Evolutionary conservation across 2,797 vertebrate species (phyloP).

Genomic region (Fundulus diaphanus): DNA sequence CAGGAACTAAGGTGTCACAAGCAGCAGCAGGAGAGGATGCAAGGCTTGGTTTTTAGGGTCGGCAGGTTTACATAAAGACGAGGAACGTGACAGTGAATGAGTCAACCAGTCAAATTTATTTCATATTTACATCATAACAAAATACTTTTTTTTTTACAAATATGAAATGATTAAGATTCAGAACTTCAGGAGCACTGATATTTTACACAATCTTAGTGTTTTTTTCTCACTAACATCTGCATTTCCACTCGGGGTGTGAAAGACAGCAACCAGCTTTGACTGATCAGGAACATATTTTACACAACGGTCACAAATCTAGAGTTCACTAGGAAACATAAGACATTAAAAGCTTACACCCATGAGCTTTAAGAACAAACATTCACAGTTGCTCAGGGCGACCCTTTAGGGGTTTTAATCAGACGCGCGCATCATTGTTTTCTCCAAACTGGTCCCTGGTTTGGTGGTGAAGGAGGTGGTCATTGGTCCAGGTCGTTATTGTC

Average conservation of each 20-base stretch:
- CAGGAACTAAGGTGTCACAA: too few relatives aligned
- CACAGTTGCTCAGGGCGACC: not conserved
- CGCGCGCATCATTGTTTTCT: not conserved
- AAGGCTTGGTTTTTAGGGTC: too few relatives aligned
- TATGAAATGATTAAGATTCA: too few relatives aligned
- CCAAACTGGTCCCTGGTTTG: not conserved
- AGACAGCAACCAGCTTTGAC: not conserved
- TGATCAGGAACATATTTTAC: not conserved
- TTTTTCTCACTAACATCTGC: not conserved
- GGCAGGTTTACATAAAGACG: too few relatives aligned
- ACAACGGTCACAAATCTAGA: not conserved
- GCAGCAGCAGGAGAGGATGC: too few relatives aligned
- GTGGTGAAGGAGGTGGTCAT: conserved; percentile 37
- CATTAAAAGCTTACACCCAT: not conserved
- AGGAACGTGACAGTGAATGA: too few relatives aligned
- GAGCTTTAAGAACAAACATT: not conserved
- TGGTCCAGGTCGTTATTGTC: conserved; percentile 79
- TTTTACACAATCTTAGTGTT: not conserved
- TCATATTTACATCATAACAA: not conserved
- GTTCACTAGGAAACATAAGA: not conserved
- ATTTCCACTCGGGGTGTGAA: not conserved
- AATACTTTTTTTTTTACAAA: not conserved
- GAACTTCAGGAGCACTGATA: not conserved
- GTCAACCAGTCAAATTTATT: not conserved
- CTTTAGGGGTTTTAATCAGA: not conserved